A percentile compares a stretch with the other conserved stretches of the same genome.
Conservation (phyloP, 2,797 vertebrate genomes). For the Halcyon chelicuti region DNA sequence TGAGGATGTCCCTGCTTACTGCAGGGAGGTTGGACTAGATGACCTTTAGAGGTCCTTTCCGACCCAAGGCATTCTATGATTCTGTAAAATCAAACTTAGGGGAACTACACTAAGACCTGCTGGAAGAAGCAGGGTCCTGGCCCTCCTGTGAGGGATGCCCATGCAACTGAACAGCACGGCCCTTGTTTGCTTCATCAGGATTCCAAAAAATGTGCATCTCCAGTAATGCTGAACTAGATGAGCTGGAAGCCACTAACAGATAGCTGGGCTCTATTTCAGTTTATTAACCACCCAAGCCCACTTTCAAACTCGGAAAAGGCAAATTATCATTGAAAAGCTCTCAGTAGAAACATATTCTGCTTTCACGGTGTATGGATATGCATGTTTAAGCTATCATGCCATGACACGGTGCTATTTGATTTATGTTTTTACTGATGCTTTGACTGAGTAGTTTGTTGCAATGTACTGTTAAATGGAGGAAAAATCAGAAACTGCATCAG, state of each 20-base stretch:
- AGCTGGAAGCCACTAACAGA: background rate
- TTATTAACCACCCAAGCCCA: background rate
- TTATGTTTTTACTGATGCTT: slow-evolving; percentile 48
- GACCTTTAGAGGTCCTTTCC: too few species aligned
- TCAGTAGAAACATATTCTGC: background rate
- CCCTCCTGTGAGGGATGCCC: background rate
- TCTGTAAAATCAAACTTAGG: background rate
- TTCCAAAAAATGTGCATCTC: background rate
- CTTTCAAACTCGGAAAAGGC: background rate
- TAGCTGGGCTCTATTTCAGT: background rate
- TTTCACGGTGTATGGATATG: background rate
- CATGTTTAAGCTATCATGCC: slow-evolving; percentile 18
- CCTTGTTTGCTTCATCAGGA: background rate
- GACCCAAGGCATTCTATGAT: too few species aligned
- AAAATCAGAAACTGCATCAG: slow-evolving; percentile 56
- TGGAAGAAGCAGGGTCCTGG: background rate
- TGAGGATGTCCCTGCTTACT: too few species aligned
- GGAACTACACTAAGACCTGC: background rate
- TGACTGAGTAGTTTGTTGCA: slow-evolving; percentile 60
- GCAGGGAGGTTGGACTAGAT: too few species aligned
- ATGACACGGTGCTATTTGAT: slow-evolving; percentile 41
- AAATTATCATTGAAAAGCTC: slow-evolving; percentile 4
- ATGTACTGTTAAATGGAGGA: slow-evolving; percentile 47
- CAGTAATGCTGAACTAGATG: background rate
- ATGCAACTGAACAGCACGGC: background rate